Conservation (phyloP, 1,140 invertebrate species). For the Ostrea denselamellosa region DNA sequence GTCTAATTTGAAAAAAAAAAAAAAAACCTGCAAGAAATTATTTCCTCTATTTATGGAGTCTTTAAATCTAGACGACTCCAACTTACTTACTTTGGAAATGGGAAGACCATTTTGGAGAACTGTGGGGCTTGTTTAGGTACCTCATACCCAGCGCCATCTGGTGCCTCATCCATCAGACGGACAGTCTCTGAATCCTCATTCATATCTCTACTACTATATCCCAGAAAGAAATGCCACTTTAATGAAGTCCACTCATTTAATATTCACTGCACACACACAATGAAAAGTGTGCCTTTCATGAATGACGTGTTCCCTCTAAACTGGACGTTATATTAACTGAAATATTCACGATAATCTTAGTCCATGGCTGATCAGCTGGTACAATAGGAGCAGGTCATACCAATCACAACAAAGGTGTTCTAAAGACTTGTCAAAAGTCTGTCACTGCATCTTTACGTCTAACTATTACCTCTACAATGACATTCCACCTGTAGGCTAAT, state of each 20-base stretch:
- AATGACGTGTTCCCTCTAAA: neutral
- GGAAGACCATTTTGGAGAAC: slow-evolving; percentile 21
- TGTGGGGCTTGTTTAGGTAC: neutral
- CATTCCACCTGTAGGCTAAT: slow-evolving; percentile 1
- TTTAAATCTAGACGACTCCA: too few relatives aligned
- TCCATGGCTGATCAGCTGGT: slow-evolving; percentile 17
- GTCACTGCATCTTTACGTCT: neutral
- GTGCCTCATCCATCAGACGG: neutral
- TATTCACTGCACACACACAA: neutral
- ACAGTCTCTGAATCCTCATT: slow-evolving; percentile 2
- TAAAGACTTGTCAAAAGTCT: slow-evolving; percentile 36
- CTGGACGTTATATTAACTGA: neutral
- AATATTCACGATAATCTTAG: neutral
- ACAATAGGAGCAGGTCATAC: neutral
- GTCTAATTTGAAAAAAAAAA: too few relatives aligned
- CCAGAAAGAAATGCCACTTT: neutral
- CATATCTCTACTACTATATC: neutral
- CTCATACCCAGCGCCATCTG: neutral
- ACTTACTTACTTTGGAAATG: slow-evolving; percentile 21
- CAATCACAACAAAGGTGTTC: slow-evolving; percentile 26
- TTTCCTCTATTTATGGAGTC: neutral
- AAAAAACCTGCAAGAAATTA: too few relatives aligned
- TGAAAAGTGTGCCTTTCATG: neutral
- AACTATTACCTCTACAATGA: neutral
- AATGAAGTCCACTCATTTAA: neutral